Conservation (phyloP, 2,888 invertebrate species). For the Erpobdella octoculata region DNA sequence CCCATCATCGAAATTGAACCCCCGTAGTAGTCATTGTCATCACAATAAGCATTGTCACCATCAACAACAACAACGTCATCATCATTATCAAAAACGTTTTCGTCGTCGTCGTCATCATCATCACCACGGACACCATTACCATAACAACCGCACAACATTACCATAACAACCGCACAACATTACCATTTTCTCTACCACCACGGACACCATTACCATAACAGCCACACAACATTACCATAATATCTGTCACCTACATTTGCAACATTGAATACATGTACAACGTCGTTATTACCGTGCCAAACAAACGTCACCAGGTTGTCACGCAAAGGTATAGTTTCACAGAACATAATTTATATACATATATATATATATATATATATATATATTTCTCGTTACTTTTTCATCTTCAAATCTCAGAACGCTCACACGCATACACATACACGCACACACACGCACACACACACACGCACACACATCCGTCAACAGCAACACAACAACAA, state of each 20-base stretch:
- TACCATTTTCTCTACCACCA: neutral
- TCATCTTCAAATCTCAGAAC: neutral
- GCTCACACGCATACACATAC: neutral
- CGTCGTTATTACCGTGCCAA: no score
- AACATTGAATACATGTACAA: no score
- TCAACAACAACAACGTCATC: conserved; percentile 9
- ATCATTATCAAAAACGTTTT: neutral
- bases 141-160: neutral
- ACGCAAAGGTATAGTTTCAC: neutral
- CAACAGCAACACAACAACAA: neutral
- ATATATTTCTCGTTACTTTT: no score
- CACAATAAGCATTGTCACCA: neutral
- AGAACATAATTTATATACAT: no score
- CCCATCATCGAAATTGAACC: neutral
- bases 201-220: neutral
- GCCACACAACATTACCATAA: no score
- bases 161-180: neutral
- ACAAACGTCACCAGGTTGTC: no score
- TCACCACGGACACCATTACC: neutral
- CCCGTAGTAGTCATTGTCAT: neutral
- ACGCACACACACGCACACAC: conserved; percentile 2
- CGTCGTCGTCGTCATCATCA: neutral
- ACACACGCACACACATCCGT: neutral
- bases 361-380: no score
- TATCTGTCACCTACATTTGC: no score